Evolutionary conservation across 92 coral and sea anemone species (phyloP), one percentile per base, ranked within the genome.

Genomic region (Porites rus): DNA sequence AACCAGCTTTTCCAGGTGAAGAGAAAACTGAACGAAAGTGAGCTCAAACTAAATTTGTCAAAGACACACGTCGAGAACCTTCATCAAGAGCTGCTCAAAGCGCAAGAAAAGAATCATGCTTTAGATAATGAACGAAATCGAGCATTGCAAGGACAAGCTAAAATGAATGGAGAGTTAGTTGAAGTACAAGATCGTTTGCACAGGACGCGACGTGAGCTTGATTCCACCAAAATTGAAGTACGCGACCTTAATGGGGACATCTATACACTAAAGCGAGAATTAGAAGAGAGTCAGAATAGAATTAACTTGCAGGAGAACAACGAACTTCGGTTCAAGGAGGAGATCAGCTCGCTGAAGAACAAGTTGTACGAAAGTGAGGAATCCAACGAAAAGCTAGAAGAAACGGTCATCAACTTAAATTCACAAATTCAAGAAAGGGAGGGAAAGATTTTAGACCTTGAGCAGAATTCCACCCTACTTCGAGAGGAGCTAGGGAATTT

Each of bases 401-500:
- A 97, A 74, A 88, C 85, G 81, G 93, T 90, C 59, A 93, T 88
- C 54, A 85, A 75, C 43, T 88, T 97, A 21, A 93, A 95, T 22
- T 82, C 92, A 83, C 92, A 88, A 84, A 76, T 95, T 54, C 98
- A 95, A 67, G 98, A 95, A 50, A 88, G 88, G 46, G 98, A 97
- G 85, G 88, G 93, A 22, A 92, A 82, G 84, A 85, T 95, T 54
- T 93, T 94, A 19, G 92, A 92, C n/a, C 88, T 97, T 22, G 96
- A 97, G 62, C 96, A 90, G 70, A 86, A 84, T 88, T 77, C 88
- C 43, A 88, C 91, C 38, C 86, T 95, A 31, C 94, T 94, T 16
- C 92, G 93, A 63, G 98, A 93, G 70, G 98, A 95, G 63, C 88
- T 90, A 28, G 98, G 95, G 20, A 93, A 93, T 58, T 92, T 95